Evolutionary conservation across 2,888 invertebrate genomes (phyloP).

Genomic region (Hyalella azteca): DNA sequence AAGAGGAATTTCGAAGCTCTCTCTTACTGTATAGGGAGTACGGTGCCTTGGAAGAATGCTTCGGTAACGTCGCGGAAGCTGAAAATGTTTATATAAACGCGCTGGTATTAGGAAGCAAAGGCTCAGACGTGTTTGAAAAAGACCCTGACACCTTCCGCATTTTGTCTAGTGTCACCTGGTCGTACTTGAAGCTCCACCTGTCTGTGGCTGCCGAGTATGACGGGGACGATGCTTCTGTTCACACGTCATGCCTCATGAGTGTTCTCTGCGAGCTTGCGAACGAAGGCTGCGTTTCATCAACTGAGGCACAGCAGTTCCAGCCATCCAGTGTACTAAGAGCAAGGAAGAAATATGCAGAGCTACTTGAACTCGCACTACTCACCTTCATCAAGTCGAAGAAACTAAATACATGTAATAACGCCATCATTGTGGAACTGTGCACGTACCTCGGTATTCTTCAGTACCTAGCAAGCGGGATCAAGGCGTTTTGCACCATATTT

Average conservation of each 20-base stretch:
- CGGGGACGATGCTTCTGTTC: not conserved
- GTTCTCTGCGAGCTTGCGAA: slow-evolving; percentile 1
- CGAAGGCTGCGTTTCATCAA: not conserved
- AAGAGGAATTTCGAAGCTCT: slow-evolving; percentile 46
- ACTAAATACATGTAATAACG: slow-evolving; percentile 1
- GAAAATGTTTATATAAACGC: slow-evolving; percentile 45
- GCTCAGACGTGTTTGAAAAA: not conserved
- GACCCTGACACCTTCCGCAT: not conserved
- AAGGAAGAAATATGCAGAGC: slow-evolving; percentile 6
- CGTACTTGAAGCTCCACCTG: slow-evolving; percentile 8
- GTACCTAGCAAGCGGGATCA: not conserved
- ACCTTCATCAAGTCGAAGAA: slow-evolving; percentile 27
- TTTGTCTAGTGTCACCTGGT: not conserved
- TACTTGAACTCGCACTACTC: not conserved
- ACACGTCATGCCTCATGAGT: not conserved
- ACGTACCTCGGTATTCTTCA: not conserved
- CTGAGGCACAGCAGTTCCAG: not conserved
- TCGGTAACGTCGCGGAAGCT: slow-evolving; percentile 45
- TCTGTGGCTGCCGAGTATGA: not conserved
- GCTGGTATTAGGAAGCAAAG: slow-evolving; percentile 28
- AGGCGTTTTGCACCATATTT: slow-evolving; percentile 20
- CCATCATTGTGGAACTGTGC: not conserved
- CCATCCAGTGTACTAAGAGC: slow-evolving; percentile 7
- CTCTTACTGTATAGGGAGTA: slow-evolving; percentile 48
- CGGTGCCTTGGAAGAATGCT: slow-evolving; percentile 50